Conservation (phyloP, 30 jellyfish, hydroid and myxozoan genomes). For the Turritopsis dohrnii region DNA sequence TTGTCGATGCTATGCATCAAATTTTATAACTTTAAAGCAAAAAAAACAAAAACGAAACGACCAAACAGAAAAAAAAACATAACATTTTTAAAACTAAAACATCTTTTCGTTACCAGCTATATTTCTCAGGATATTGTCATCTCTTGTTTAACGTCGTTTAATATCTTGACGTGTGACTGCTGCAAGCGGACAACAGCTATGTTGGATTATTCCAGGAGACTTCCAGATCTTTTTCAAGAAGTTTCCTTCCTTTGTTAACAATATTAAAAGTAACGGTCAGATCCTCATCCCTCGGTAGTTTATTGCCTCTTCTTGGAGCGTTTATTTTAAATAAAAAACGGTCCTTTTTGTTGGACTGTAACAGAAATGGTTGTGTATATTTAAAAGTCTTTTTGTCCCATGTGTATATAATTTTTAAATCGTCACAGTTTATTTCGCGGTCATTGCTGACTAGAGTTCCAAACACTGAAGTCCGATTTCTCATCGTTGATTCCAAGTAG, state of each 20-base stretch:
- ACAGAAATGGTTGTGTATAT: conserved; percentile 9
- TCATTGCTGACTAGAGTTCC: conserved; percentile 19
- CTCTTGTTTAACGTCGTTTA: neutral
- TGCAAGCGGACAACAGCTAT: neutral
- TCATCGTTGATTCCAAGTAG: conserved; percentile 22
- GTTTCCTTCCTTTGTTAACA: neutral
- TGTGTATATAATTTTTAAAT: conserved; percentile 12
- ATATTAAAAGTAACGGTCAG: conserved; percentile 6
- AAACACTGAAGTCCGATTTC: conserved; percentile 20
- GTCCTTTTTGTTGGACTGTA: neutral
- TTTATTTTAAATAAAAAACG: conserved; percentile 21
- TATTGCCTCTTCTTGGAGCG: conserved; percentile 16
- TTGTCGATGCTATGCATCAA: conserved; percentile 13
- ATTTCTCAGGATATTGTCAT: neutral
- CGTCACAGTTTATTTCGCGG: neutral
- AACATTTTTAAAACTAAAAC: neutral
- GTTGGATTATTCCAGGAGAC: conserved; percentile 29
- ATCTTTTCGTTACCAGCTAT: neutral
- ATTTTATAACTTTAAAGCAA: neutral
- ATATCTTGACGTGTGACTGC: neutral
- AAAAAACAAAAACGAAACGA: neutral
- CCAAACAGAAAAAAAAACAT: neutral
- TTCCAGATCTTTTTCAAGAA: conserved; percentile 15
- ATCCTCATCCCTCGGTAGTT: neutral
- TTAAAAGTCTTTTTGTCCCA: conserved; percentile 17